Conservation (phyloP, 2,113 vertebrate genomes). For the Mormyrus iriodes region DNA sequence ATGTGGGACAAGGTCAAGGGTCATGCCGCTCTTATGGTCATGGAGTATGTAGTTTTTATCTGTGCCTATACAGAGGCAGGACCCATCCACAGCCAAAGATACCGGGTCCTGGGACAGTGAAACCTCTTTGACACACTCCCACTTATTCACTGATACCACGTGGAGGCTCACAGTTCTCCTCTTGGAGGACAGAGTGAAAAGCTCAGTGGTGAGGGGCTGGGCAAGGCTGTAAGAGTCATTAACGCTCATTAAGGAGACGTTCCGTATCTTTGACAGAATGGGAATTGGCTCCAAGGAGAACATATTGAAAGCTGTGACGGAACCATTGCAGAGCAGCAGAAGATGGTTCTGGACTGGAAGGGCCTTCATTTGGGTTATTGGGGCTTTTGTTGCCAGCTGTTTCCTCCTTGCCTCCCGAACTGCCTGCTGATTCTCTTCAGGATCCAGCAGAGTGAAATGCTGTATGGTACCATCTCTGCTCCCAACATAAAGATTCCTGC, state of each 20-base stretch:
- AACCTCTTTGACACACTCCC: constrained; percentile 56
- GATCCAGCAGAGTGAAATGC: constrained; percentile 40
- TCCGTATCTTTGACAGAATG: constrained; percentile 50
- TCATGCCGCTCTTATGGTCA: constrained; percentile 40
- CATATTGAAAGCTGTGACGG: constrained; percentile 52
- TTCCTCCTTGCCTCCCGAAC: constrained; percentile 39
- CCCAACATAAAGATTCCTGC: constrained; percentile 52
- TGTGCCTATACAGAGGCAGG: constrained; percentile 50
- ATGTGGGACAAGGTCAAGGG: constrained; percentile 51
- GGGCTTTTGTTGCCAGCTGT: constrained; percentile 50
- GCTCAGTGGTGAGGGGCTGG: constrained; percentile 28
- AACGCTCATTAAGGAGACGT: constrained; percentile 48
- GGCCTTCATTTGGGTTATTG: constrained; percentile 43
- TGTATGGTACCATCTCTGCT: constrained; percentile 47
- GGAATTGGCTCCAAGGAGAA: constrained; percentile 54
- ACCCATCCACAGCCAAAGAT: constrained; percentile 43
- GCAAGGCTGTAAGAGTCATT: constrained; percentile 14
- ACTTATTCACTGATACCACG: constrained; percentile 48
- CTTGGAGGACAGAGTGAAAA: constrained; percentile 49
- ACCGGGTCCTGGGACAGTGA: constrained; percentile 47
- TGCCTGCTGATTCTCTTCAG: background rate
- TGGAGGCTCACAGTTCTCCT: constrained; percentile 47
- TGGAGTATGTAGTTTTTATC: constrained; percentile 52
- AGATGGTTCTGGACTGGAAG: constrained; percentile 57
- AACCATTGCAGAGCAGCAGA: constrained; percentile 52